Evolutionary conservation across 2,888 invertebrate species (phyloP), one percentile per base, ranked within the genome.

Genomic region (Abscondita cerata): DNA sequence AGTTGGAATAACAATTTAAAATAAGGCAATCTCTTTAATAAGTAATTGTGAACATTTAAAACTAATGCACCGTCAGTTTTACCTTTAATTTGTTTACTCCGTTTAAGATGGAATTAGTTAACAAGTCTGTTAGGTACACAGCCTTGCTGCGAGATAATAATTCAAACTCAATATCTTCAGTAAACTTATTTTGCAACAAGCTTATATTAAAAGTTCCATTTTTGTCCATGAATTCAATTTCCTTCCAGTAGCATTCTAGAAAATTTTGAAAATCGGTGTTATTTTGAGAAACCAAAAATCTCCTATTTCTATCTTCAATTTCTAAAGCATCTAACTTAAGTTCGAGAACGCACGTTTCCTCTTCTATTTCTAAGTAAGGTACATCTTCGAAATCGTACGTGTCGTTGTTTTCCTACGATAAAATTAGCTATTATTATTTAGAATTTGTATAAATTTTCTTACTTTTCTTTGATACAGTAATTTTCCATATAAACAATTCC

Each of bases 401-500:
- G 1, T 20, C 12, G 1, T 36, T 13, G 11, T 38, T 18, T 1
- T 11, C 25, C 55, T 55, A 36, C 18, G 47, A 53, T n/a, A 1
- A 16, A 18, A 36, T 15, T 11, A 19, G 5, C 11, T 25, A 40
- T 18, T 36, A 36, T n/a, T n/a, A n/a, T n/a, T n/a, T n/a, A n/a
- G n/a, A n/a, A n/a, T n/a, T n/a, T n/a, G n/a, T n/a, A n/a, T n/a
- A n/a, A n/a, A n/a, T n/a, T n/a, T n/a, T 12, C 50, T 56, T 41
- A 50, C 50, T 25, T 40, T 50, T 38, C 50, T 20, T 33, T 56
- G 56, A 11, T 48, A 38, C 4, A 50, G 20, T 11, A 60, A n/a
- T 12, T 48, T 50, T 33, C 51, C 15, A 15, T 50, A 60, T 33
- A 61, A 52, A 33, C 61, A 61, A 34, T 61, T 61, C 13, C 55